phyloP scores from a whole-genome alignment of 2,113 vertebrate genomes.

The Perognathus longimembris region DNA sequence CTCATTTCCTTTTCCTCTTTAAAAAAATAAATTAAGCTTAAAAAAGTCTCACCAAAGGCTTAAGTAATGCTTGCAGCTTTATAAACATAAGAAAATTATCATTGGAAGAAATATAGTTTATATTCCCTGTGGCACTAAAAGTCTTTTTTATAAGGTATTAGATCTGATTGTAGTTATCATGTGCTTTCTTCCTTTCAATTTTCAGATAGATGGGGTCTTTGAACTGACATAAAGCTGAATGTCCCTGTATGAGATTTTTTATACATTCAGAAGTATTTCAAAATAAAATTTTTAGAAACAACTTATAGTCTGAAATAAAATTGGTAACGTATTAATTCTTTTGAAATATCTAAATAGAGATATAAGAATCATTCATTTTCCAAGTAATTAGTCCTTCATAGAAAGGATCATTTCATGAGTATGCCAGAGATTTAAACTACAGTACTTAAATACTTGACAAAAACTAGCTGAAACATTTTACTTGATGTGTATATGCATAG shows the following conservation, averaged over 20 bases:
- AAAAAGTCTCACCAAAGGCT: neutral
- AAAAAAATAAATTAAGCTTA: too few relatives aligned
- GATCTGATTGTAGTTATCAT: conserved; percentile 67
- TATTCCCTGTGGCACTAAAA: conserved; percentile 66
- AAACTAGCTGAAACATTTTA: neutral
- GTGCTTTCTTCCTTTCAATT: conserved; percentile 59
- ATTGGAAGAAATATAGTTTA: conserved; percentile 33
- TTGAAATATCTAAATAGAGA: neutral
- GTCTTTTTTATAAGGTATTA: conserved; percentile 51
- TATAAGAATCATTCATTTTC: conserved; percentile 41
- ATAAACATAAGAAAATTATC: conserved; percentile 57
- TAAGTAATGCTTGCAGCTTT: conserved; percentile 16
- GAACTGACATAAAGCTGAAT: conserved; percentile 53
- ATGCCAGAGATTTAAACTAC: neutral
- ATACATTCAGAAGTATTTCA: conserved; percentile 59
- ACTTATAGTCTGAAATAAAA: conserved; percentile 43
- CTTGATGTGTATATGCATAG: conserved; percentile 31
- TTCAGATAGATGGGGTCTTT: conserved; percentile 66
- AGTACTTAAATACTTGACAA: neutral
- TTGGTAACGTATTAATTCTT: conserved; percentile 31
- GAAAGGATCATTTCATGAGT: neutral
- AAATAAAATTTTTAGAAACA: conserved; percentile 64
- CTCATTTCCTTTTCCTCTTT: neutral
- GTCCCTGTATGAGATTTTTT: conserved; percentile 53
- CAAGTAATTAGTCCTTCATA: neutral